Evolutionary conservation across 1,140 invertebrate species (phyloP), one percentile per base, ranked within the genome.

Genomic region (Stegodyphus dumicola): DNA sequence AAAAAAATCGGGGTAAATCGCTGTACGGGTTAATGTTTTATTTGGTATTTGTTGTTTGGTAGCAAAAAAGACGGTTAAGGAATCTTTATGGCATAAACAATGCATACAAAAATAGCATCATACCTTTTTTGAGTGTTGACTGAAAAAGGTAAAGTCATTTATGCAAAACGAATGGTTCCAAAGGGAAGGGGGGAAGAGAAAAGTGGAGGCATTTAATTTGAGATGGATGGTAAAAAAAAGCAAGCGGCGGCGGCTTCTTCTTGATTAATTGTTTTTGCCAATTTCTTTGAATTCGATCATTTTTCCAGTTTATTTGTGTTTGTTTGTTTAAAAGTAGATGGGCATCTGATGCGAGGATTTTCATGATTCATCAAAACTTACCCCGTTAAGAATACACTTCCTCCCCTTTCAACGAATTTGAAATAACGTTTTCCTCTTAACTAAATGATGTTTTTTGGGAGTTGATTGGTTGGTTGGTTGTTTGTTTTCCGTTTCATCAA

Each of bases 391-490:
- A 33, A 33, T 33, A 33, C 33, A 33, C 9, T 60, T 11, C 9
- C 56, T 60, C 5, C 56, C 56, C 56, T 60, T 15, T 9, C 9
- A 60, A 15, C 53, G 18, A 53, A 54, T 79, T 18, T 15, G 51
- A 70, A 79, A 64, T 79, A 71, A 70, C 54, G 77, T 33, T 79
- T 79, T 71, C 77, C 18, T 49, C 53, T 9, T 11, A 60, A 60
- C 77, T 79, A 79, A 79, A 79, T 79, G 77, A 79, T 79, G 77
- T 79, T 79, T 70, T 33, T 56, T 13, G 9, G 67, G n/a, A n/a
- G 66, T 48, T 11, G 49, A 52, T 77, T 15, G 11, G 66, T 48
- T 13, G 52, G 67, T 66, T 48, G 76, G 13, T 74, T 69, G 65
- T 70, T 79, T 79, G 33, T 33, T 79, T 79, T 79, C 70, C 65